Conservation (phyloP, 2,888 invertebrate species). For the Cinara cedri region DNA sequence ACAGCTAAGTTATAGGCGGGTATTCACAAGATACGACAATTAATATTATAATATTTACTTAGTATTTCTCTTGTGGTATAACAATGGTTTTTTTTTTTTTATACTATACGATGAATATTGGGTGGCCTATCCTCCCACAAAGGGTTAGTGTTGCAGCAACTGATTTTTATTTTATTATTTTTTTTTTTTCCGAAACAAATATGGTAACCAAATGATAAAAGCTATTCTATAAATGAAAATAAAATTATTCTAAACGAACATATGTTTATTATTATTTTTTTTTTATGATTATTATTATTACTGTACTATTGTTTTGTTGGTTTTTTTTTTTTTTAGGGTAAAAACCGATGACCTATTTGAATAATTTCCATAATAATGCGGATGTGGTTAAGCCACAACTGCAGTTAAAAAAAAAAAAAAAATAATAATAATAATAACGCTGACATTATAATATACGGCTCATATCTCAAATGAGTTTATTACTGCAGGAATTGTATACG, state of each 20-base stretch:
- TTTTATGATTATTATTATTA: not conserved
- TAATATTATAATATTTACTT: not conserved
- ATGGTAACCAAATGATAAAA: slow-evolving; percentile 36
- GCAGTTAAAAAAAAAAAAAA: slow-evolving; percentile 6
- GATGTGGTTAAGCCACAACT: slow-evolving; percentile 43
- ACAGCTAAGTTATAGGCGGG: no score
- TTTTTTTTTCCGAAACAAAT: not conserved
- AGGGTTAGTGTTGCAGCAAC: slow-evolving; percentile 17
- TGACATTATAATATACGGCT: slow-evolving; percentile 43
- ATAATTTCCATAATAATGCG: slow-evolving; percentile 53
- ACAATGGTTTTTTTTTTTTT: slow-evolving; percentile 1
- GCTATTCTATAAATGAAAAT: not conserved
- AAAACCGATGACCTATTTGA: slow-evolving; percentile 50
- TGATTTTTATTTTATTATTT: no score
- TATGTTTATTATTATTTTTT: slow-evolving; percentile 19
- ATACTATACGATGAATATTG: not conserved
- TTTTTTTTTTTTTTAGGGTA: slow-evolving; percentile 18
- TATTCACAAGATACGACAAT: not conserved
- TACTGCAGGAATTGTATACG: not conserved
- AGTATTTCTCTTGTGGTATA: not conserved
- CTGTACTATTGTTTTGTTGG: not conserved
- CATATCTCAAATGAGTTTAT: slow-evolving; percentile 45
- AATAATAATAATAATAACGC: no score
- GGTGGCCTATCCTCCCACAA: not conserved
- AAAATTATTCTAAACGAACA: slow-evolving; percentile 13